Evolutionary conservation across 2,888 invertebrate genomes (phyloP), one percentile per base, ranked within the genome.

Genomic region (Mimumesa dahlbomi): DNA sequence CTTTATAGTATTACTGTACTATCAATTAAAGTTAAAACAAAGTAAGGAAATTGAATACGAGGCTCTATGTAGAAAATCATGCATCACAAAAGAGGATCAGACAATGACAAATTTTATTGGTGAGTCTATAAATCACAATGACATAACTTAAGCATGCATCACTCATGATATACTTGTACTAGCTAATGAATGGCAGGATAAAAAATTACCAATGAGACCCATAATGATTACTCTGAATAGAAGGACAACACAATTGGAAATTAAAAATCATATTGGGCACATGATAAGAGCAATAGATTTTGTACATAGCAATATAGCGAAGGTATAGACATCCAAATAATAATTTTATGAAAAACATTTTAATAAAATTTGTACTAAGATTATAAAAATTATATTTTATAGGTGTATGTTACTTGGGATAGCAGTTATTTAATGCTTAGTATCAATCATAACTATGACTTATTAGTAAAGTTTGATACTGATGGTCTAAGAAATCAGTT

Each of bases 381-480:
- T n/a, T n/a, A n/a, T n/a, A n/a, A n/a, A n/a, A n/a, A n/a, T n/a
- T n/a, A 6, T 45, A 25, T 46, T 57, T 18, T 53, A 18, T 85
- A 88, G 49, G 73, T 91, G 14, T 87, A 90, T 56, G 70, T 87
- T n/a, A 78, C 89, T 0, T 82, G 78, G 1, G 90, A 91, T 71
- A 85, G 86, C 54, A 78, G 85, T 11, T 89, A 89, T 59, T 21
- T 91, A 1, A 76, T 91, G 46, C 68, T 92, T 31, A 89, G 90
- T 67, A 87, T 90, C 25, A 82, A 85, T 11, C 89, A 91, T 68
- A 91, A 91, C 74, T 92, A 92, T 75, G 92, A 92, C 86, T 84
- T 92, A 85, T 91, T 91, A 83, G 75, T 92, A 16, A 85, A 89
- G 73, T 92, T 92, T 79, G 90, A 91, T 62, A 86, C 87, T 2